These are phyloP conservation scores for Drosophila pseudotalamancana DNA, from an alignment of 2,888 invertebrate species.

Conservation along the genomic window DNA sequence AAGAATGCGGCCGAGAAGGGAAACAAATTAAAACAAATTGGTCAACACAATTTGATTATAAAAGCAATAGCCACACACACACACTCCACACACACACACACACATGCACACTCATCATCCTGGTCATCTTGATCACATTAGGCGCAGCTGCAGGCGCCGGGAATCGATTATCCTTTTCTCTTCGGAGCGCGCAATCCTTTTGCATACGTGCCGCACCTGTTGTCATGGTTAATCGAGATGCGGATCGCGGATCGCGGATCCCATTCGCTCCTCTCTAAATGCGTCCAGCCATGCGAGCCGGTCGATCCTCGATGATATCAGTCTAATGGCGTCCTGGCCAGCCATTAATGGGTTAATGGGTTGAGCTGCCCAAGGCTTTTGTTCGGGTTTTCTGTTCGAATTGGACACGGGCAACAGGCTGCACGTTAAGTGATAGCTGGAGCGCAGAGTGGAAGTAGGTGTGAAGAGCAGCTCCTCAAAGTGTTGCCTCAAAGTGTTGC, in stretches of 20 bases:
- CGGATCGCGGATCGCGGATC: constrained; percentile 46
- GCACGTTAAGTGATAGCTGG: constrained; percentile 3
- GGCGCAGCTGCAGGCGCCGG: constrained; percentile 71
- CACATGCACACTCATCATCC: neutral
- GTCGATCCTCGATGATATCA: constrained; percentile 40
- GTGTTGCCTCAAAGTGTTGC: constrained; percentile 5
- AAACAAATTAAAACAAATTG: constrained; percentile 74
- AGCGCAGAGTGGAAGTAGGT: constrained; percentile 43
- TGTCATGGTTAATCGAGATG: constrained; percentile 68
- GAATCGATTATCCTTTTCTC: constrained; percentile 67
- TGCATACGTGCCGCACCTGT: constrained; percentile 75
- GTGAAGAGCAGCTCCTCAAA: constrained; percentile 47
- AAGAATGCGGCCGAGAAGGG: constrained; percentile 48
- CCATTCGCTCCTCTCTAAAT: constrained; percentile 25
- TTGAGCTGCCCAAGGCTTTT: constrained; percentile 24
- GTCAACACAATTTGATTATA: constrained; percentile 76
- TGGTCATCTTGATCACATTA: constrained; percentile 56
- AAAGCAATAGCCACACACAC: constrained; percentile 59
- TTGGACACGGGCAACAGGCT: constrained; percentile 53
- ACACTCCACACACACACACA: constrained; percentile 26
- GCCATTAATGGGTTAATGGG: constrained; percentile 62
- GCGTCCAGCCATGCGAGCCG: constrained; percentile 61
- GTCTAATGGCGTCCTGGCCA: constrained; percentile 68
- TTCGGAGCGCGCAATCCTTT: constrained; percentile 62
- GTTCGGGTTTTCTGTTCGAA: too few species aligned